These are phyloP conservation scores for Actinemys pallida DNA, from an alignment of 2,113 vertebrate genomes.

Conservation along the genomic window DNA sequence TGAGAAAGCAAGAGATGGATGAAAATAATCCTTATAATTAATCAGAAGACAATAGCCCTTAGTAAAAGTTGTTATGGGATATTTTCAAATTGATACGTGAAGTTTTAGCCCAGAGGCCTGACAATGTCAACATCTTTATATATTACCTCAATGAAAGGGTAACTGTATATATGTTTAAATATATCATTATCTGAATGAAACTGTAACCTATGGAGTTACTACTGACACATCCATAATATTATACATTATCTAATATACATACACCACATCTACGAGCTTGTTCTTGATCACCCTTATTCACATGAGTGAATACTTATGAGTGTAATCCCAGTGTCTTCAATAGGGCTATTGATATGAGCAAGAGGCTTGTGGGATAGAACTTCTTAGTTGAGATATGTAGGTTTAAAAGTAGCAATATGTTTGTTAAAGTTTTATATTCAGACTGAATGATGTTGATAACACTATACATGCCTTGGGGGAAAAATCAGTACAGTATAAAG, in stretches of 20 bases:
- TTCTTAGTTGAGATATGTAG: background rate
- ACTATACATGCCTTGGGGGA: background rate
- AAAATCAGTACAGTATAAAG: background rate
- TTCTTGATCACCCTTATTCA: background rate
- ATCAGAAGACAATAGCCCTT: background rate
- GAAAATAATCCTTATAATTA: background rate
- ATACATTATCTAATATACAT: background rate
- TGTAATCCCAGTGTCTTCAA: background rate
- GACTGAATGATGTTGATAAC: too few relatives aligned
- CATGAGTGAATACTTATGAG: background rate
- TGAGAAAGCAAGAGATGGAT: background rate
- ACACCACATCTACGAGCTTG: background rate
- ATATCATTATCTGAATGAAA: background rate
- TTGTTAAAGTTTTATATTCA: too few relatives aligned
- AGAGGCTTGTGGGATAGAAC: too few relatives aligned
- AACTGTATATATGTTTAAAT: too few relatives aligned
- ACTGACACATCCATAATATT: background rate
- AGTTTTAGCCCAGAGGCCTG: background rate
- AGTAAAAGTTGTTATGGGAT: background rate
- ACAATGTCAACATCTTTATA: background rate
- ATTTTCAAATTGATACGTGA: background rate
- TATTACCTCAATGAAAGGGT: too few relatives aligned
- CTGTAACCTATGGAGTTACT: background rate
- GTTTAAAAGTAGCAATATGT: background rate
- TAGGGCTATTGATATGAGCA: background rate